A percentile compares a stretch with the other conserved stretches of the same genome.
These are phyloP conservation scores for Ethmia dodecea DNA, from an alignment of 2,888 invertebrate genomes.

Conservation along the genomic window DNA sequence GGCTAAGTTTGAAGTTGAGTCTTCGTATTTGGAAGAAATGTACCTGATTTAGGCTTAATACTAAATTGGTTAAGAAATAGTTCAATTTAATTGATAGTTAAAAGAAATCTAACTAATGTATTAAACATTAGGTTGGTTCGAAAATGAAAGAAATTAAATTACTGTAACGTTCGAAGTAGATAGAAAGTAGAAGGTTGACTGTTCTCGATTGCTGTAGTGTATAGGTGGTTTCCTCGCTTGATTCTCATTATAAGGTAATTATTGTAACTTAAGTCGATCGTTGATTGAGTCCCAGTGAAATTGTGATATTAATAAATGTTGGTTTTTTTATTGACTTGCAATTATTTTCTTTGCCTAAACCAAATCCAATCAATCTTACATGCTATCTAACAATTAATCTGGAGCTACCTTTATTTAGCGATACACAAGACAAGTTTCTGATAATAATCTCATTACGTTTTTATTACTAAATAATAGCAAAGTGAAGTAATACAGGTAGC, in stretches of 20 bases:
- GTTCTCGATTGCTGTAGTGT: constrained; percentile 9
- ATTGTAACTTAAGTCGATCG: constrained; percentile 38
- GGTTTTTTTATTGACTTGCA: constrained; percentile 29
- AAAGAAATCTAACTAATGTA: too few relatives aligned
- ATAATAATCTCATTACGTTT: too few relatives aligned
- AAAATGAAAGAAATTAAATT: constrained; percentile 20
- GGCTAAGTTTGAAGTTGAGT: constrained; percentile 34
- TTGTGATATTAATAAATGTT: constrained; percentile 75
- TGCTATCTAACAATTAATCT: too few relatives aligned
- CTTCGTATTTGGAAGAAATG: constrained; percentile 36
- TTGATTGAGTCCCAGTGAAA: constrained; percentile 59
- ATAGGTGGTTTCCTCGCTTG: constrained; percentile 38
- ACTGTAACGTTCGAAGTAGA: too few relatives aligned
- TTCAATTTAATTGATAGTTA: constrained; percentile 22
- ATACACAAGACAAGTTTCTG: too few relatives aligned
- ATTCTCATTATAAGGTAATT: constrained; percentile 35
- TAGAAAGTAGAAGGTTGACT: constrained; percentile 28
- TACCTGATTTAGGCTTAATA: constrained; percentile 58
- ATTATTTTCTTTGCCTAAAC: not conserved
- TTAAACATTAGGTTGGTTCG: too few relatives aligned
- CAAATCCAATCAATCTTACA: not conserved
- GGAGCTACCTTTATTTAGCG: too few relatives aligned
- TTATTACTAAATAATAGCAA: too few relatives aligned
- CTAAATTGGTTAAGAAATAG: constrained; percentile 12
- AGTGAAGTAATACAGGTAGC: too few relatives aligned